Evolutionary conservation across 2,888 invertebrate species (phyloP), one percentile per base, ranked within the genome.

Genomic region (Plebejus argus): DNA sequence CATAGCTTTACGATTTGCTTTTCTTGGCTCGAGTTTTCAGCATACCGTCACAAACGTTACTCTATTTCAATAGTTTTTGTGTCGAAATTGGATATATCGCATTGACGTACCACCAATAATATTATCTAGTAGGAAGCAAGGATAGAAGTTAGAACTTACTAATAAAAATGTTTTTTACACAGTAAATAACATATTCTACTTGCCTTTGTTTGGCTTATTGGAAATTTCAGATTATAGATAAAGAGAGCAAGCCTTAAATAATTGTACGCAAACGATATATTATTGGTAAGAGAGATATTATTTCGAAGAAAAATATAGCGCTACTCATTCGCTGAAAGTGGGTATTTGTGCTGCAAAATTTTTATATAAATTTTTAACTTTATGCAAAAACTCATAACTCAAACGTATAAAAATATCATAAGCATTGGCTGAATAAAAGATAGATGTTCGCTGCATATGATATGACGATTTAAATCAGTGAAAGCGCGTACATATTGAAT

Each of bases 401-500:
- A 20, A 70, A 70, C 39, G 20, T 61, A 33, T 61, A 61, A 28
- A 75, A 56, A 76, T 39, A 76, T 58, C 56, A 77, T 58, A 71
- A 77, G 76, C 53, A 56, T 58, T 23, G 72, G 56, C 20, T 58
- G 58, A 77, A 77, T 45, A 79, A 77, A 77, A 77, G 77, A 35
- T 61, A 56, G 74, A 77, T 72, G 35, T 61, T 70, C 61, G 76
- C 72, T 74, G 78, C 76, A 79, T 56, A 85, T 86, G 84, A 85
- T 84, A 84, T 83, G 84, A 84, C 84, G 84, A 85, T 87, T 85
- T 84, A 84, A 84, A 86, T 86, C 84, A 84, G 82, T 83, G 85
- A 85, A 85, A 86, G 85, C 86, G 85, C 83, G 85, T 79, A 76
- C 78, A 80, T 79, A 79, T 88, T 90, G 89, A 89, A 91, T 90